Evolutionary conservation across 2,113 vertebrate species (phyloP).

Genomic region (Cettia cetti): DNA sequence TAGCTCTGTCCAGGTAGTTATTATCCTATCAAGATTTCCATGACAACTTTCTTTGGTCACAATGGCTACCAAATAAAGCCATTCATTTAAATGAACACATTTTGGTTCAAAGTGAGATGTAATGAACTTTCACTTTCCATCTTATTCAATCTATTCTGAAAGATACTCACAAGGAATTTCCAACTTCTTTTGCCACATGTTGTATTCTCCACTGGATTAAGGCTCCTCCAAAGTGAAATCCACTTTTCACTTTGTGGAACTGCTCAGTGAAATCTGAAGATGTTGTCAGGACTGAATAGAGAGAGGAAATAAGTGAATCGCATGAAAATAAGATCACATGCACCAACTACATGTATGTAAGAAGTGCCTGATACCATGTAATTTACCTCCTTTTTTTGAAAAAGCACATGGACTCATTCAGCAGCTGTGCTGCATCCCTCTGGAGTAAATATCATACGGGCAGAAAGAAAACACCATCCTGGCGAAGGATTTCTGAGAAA

Average conservation of each 20-base stretch:
- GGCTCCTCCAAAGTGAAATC: neutral
- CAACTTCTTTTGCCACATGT: neutral
- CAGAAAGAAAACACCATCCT: neutral
- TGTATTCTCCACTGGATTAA: neutral
- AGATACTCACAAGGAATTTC: neutral
- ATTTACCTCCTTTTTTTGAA: neutral
- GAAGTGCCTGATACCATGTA: neutral
- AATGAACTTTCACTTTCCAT: neutral
- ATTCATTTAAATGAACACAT: neutral
- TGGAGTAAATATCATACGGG: neutral
- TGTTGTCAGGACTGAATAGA: neutral
- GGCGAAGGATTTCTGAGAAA: slow-evolving; percentile 2
- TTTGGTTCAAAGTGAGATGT: neutral
- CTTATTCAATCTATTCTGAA: neutral
- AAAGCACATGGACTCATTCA: neutral
- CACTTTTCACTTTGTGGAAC: neutral
- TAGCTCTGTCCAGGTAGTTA: neutral
- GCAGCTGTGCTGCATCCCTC: neutral
- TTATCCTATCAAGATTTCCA: slow-evolving; percentile 17
- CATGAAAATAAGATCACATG: neutral
- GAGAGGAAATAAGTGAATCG: neutral
- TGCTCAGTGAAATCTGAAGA: neutral
- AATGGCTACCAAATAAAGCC: neutral
- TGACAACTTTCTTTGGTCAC: slow-evolving; percentile 18
- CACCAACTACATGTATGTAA: neutral